Evolutionary conservation across 2,113 vertebrate genomes (phyloP), one percentile per base, ranked within the genome.

Genomic region (Ctenomys sociabilis): DNA sequence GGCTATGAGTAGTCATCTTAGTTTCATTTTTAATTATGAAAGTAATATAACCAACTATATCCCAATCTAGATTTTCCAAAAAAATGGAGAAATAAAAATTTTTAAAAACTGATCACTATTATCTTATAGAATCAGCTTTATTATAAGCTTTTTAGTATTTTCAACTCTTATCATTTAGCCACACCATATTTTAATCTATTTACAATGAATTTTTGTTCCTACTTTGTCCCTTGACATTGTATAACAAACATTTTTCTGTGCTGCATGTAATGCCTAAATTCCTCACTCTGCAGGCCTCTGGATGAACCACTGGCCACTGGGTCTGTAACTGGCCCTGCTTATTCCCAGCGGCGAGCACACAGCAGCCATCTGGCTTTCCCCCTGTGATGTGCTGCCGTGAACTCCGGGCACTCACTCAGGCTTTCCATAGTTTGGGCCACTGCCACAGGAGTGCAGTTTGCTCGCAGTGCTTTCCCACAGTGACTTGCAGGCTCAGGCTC

Each of bases 1-100:
- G 6, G 35, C 37, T 88, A 43, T 64, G 86, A 88, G 30, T 68
- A 12, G 32, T 95, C 43, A 61, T 84, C 52, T 93, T 93, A 49
- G 63, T 52, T 85, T 94, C 64, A 45, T 88, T 87, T 84, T 82
- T 75, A 89, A 91, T 93, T 89, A 81, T 80, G 83, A 96, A 94
- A 93, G 40, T 14, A 84, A 54, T 59, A 72, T 83, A 88, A 82
- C 91, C 84, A 93, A 78, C 52, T 40, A 40, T 35, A 75, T 61
- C 32, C n/a, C 14, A 92, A 63, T 94, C 91, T 93, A 45, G 70
- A 66, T 43, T 88, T 95, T 82, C 22, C 35, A 0, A 43, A 85
- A 90, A 95, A 85, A 21, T 87, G 26, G 5, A 82, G 21, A 80
- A 78, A 88, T 85, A 45, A 19, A 0, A 5, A 49, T 49, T 49